These are phyloP conservation scores for Cairina moschata DNA, from an alignment of 2,113 vertebrate species.

Conservation along the genomic window DNA sequence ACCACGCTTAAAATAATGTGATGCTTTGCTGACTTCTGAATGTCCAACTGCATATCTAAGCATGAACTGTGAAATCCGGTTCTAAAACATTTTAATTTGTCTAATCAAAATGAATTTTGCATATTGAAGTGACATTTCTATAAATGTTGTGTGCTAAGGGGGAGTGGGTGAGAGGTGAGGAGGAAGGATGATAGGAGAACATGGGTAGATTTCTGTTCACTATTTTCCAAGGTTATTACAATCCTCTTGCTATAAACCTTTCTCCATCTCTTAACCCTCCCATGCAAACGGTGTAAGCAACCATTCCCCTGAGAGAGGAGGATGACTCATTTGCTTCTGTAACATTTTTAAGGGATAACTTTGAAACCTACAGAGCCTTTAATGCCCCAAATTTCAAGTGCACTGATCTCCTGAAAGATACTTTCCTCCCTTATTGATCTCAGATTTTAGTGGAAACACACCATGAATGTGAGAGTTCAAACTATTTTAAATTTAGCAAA, in stretches of 20 bases:
- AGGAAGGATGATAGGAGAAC: not conserved
- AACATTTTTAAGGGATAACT: not conserved
- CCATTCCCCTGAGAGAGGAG: not conserved
- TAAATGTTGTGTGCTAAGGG: not conserved
- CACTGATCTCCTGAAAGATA: not conserved
- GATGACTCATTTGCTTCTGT: not conserved
- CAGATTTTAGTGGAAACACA: not conserved
- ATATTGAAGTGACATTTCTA: not conserved
- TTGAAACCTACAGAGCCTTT: not conserved
- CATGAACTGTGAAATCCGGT: not conserved
- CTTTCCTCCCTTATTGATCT: not conserved
- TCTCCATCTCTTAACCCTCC: not conserved
- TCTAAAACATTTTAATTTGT: not conserved
- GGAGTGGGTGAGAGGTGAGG: not conserved
- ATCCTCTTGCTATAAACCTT: not conserved
- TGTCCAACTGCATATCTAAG: not conserved
- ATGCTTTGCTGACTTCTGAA: not conserved
- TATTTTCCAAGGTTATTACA: not conserved
- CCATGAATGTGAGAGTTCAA: not conserved
- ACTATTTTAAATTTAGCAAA: not conserved
- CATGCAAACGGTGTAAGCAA: not conserved
- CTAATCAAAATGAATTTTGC: not conserved
- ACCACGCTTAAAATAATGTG: rapidly evolving
- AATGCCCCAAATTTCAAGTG: constrained; percentile 13
- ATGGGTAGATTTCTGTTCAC: not conserved